Percentiles rank a stretch among this genome's conserved stretches.
Evolutionary conservation across 1,140 invertebrate genomes (phyloP).

Genomic region (Drosophila triauraria): DNA sequence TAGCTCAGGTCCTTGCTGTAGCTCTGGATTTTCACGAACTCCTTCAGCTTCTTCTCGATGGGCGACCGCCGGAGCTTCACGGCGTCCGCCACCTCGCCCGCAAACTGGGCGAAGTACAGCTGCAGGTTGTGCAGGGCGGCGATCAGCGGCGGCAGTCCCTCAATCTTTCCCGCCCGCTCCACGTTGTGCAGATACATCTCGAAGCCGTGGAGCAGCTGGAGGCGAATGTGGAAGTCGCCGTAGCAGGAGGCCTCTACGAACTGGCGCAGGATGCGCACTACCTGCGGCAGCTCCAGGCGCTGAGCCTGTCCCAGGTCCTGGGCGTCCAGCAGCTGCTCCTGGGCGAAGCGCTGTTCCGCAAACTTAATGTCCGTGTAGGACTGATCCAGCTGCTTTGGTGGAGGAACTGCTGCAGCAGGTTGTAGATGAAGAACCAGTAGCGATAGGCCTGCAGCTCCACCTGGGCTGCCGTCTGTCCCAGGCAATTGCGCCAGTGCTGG

Average conservation of each 20-base stretch:
- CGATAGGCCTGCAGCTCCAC: conserved; percentile 89
- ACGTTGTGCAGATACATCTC: conserved; percentile 76
- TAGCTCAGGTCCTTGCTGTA: conserved; percentile 98
- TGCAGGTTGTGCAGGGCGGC: conserved; percentile 94
- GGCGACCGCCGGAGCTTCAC: conserved; percentile 90
- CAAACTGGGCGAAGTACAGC: conserved; percentile 94
- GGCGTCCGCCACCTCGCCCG: conserved; percentile 87
- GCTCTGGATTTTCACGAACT: conserved; percentile 97
- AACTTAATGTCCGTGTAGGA: conserved; percentile 60
- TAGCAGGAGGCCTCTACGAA: conserved; percentile 94
- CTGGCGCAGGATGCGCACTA: conserved; percentile 88
- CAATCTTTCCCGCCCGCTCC: conserved; percentile 46
- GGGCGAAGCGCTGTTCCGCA: conserved; percentile 66
- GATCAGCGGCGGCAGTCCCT: conserved; percentile 84
- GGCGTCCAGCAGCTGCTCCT: conserved; percentile 51
- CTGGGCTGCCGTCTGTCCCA: conserved; percentile 88
- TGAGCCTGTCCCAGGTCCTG: conserved; percentile 34
- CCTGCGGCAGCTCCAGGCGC: conserved; percentile 51
- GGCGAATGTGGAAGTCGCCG: conserved; percentile 92
- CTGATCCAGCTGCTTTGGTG: conserved; percentile 51
- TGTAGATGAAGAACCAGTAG: conserved; percentile 96
- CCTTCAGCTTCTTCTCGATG: conserved; percentile 96
- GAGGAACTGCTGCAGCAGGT: conserved; percentile 87
- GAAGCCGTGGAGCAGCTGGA: conserved; percentile 89
- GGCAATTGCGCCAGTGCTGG: conserved; percentile 92